phyloP scores from a whole-genome alignment of 2,888 invertebrate species.

The Nomada goodeniana region DNA sequence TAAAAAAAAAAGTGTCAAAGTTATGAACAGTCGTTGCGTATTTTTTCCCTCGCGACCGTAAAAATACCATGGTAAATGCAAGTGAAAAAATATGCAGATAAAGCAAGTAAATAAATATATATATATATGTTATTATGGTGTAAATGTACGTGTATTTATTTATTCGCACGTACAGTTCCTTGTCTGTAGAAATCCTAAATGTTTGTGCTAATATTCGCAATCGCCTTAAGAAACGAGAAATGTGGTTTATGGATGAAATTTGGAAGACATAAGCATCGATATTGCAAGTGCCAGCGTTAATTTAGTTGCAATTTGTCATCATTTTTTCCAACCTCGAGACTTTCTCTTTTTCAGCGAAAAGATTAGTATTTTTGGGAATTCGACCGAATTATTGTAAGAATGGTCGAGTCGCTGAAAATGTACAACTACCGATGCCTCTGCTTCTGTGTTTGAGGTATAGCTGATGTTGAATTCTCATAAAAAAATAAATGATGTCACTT shows the following conservation, averaged over 20 bases:
- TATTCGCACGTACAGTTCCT: neutral
- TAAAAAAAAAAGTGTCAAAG: neutral
- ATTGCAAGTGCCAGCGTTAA: neutral
- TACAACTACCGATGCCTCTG: conserved; percentile 15
- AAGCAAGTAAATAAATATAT: conserved; percentile 32
- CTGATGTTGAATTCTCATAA: conserved; percentile 11
- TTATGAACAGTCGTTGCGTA: neutral
- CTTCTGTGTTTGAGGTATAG: conserved; percentile 11
- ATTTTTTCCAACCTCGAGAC: neutral
- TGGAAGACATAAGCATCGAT: conserved; percentile 14
- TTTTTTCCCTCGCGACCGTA: neutral
- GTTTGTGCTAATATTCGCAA: conserved; percentile 44
- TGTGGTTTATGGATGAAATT: neutral
- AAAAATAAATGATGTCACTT: conserved; percentile 25
- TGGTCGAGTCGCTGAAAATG: conserved; percentile 1
- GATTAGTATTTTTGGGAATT: neutral
- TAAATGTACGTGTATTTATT: conserved; percentile 28
- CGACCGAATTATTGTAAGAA: neutral
- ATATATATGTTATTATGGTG: neutral
- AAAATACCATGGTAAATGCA: conserved; percentile 5
- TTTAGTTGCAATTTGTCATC: neutral
- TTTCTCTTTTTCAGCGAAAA: neutral
- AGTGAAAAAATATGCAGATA: conserved; percentile 5
- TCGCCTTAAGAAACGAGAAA: conserved; percentile 21
- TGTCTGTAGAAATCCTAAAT: conserved; percentile 34